Base-by-base conservation (phyloP, 2,113 vertebrate species). In the Barbus barbus region DNA sequence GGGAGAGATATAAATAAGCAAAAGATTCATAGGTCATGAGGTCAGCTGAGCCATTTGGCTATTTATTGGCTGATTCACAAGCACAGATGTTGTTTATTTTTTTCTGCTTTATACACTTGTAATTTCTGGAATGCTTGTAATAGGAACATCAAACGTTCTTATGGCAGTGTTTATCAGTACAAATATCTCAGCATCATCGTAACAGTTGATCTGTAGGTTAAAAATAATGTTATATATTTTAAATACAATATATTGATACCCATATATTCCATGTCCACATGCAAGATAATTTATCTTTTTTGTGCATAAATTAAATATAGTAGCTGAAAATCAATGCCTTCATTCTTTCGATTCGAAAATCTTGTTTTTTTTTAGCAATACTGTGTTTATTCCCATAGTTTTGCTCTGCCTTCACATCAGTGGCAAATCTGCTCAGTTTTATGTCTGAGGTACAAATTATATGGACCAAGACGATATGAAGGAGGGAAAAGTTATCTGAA, bases 141-240 rank as follows among this genome's bases (percentile, higher is more conserved):
- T 48, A 81, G 71, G 61, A 72, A 78, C 78, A 85, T 90, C 51
- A 87, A 89, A 89, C 48, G 85, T 88, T 77, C 80, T 46, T 56
- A 72, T 90, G 93, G 92, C 91, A 93, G 92, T 93, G 93, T 91
- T 88, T 80, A 83, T 92, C 90, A 89, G 87, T 87, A 88, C 90
- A 90, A 89, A 61, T 76, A 20, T 71, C 60, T 83, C 53, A 31
- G 41, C 60, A 77, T 65, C 33, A 84, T 72, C 31, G 76, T 51
- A 75, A 51, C 60, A 76, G 31, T 48, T 77, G 38, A 73, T 63
- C 11, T 38, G 4, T 73, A 61, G 33, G 81, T 83, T 46, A 83
- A 87, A 87, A 87, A 85, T 89, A 76, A 76, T 76, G 20, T 72
- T 26, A 46, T 72, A 83, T 71, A 84, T 89, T 18, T 83, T 86